phyloP scores from a whole-genome alignment of 2,797 vertebrate genomes.

The Phoebastria nigripes region DNA sequence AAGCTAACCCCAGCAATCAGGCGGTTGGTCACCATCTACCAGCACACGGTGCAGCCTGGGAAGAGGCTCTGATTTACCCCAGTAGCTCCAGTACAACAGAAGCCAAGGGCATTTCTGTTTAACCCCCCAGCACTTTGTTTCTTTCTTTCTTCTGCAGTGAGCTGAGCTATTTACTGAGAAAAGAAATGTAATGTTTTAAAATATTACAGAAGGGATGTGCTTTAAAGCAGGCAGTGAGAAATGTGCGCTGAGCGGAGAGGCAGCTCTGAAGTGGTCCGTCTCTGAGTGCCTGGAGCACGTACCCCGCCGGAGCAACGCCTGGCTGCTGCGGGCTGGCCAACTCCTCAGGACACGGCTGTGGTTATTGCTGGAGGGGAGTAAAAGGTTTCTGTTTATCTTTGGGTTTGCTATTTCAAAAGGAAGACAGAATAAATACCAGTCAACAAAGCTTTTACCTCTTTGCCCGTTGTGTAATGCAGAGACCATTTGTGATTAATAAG shows the following conservation, averaged over 20 bases:
- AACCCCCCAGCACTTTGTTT: neutral
- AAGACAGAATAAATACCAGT: neutral
- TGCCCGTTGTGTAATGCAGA: neutral
- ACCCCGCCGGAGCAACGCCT: rapidly evolving
- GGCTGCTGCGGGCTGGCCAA: neutral
- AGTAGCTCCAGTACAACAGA: neutral
- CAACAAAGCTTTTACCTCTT: constrained; percentile 19
- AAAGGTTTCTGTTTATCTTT: neutral
- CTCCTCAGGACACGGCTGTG: neutral
- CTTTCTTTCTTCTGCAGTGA: neutral
- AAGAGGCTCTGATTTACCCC: neutral
- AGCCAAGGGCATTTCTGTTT: neutral
- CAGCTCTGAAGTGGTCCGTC: neutral
- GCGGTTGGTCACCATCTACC: neutral
- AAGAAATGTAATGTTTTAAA: neutral
- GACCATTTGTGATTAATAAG: neutral
- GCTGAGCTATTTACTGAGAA: neutral
- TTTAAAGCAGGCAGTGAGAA: neutral
- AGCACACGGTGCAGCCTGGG: neutral
- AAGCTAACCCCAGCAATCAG: neutral
- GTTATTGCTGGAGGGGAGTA: neutral
- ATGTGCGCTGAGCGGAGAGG: neutral
- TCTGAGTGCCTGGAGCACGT: neutral
- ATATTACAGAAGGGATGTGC: neutral
- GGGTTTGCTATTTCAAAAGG: neutral